Conservation (phyloP, 1,140 invertebrate species). For the Globodera rostochiensis region DNA sequence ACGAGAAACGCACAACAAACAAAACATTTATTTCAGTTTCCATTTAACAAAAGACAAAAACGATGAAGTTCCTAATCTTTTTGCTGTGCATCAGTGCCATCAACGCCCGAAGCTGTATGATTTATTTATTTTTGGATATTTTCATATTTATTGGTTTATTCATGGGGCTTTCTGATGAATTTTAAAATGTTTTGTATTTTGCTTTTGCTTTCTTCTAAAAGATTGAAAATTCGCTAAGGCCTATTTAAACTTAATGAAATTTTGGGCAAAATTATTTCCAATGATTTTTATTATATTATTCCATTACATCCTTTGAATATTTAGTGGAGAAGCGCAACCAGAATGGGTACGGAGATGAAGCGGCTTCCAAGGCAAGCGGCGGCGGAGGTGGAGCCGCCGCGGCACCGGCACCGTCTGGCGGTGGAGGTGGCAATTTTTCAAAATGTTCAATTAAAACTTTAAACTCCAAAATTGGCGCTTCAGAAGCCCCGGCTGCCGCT, state of each 20-base stretch:
- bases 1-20: background rate
- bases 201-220: too few relatives aligned
- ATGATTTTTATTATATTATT: too few relatives aligned
- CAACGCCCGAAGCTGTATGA: background rate
- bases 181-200: too few relatives aligned
- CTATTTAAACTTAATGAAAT: too few relatives aligned
- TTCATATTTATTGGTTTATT: too few relatives aligned
- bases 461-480: background rate
- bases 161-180: too few relatives aligned
- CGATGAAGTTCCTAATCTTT: background rate
- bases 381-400: background rate
- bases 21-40: background rate
- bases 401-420: background rate
- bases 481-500: slow-evolving; percentile 3
- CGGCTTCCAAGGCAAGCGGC: background rate
- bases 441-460: background rate
- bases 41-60: background rate
- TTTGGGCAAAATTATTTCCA: too few relatives aligned
- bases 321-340: slow-evolving; percentile 18
- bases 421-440: background rate
- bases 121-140: too few relatives aligned
- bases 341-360: slow-evolving; percentile 23
- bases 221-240: too few relatives aligned
- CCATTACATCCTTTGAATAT: background rate
- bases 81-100: background rate